Conservation (phyloP, 2,888 invertebrate genomes). For the Eueremaeus valkanovi region DNA sequence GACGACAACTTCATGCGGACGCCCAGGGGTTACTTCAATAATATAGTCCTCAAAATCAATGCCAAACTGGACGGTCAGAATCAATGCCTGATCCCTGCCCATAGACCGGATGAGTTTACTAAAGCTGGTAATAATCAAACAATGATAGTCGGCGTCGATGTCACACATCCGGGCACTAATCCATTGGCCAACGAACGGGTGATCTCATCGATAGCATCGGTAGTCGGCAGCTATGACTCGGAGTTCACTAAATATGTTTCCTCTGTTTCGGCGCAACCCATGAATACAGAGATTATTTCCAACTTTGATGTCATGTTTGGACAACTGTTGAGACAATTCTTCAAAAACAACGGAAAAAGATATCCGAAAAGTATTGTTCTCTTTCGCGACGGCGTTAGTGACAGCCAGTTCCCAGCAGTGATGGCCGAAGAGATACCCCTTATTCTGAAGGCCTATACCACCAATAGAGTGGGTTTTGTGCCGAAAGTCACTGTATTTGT, state of each 20-base stretch:
- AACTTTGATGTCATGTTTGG: conserved; percentile 66
- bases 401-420: conserved; percentile 70
- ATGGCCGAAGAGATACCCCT: conserved; percentile 57
- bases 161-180: conserved; percentile 77
- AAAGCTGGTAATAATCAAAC: not conserved
- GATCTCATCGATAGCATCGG: conserved; percentile 62
- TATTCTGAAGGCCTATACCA: conserved; percentile 62
- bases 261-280: conserved; percentile 65
- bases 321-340: conserved; percentile 63
- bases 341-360: conserved; percentile 47
- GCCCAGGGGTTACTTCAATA: not conserved
- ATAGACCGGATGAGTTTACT: not conserved
- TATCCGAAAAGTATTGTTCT: conserved; percentile 67
- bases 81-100: not conserved
- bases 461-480: conserved; percentile 58
- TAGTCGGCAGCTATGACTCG: conserved; percentile 69
- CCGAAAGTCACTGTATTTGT: conserved; percentile 84
- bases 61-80: not conserved
- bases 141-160: conserved; percentile 79
- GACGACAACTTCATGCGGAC: not conserved
- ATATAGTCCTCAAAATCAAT: not conserved
- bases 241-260: conserved; percentile 48
- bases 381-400: conserved; percentile 76
- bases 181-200: conserved; percentile 53
- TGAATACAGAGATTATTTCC: conserved; percentile 68